Evolutionary conservation across 2,888 invertebrate genomes (phyloP).

Genomic region (Operophtera brumata): DNA sequence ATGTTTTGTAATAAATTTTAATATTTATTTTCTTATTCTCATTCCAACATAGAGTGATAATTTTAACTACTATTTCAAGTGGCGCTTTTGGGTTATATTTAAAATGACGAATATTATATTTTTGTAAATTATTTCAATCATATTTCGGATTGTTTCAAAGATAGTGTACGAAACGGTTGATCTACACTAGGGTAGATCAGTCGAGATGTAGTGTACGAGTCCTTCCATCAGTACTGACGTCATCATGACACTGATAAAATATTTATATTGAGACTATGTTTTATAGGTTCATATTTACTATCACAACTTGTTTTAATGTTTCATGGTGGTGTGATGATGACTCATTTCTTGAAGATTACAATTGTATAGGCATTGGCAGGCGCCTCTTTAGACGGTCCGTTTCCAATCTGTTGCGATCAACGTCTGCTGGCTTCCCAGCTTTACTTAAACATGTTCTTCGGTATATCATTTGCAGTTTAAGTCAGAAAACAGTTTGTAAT

Average conservation of each 20-base stretch:
- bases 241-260: conserved; percentile 8
- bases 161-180: conserved; percentile 55
- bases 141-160: conserved; percentile 52
- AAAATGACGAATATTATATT: conserved; percentile 67
- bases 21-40: conserved; percentile 64
- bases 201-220: conserved; percentile 9
- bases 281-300: conserved; percentile 12
- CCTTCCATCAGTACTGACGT: conserved; percentile 4
- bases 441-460: conserved; percentile 66
- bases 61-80: conserved; percentile 54
- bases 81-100: conserved; percentile 65
- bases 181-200: conserved; percentile 44
- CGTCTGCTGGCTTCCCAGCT: conserved; percentile 58
- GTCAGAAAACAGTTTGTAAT: conserved; percentile 76
- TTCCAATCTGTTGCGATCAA: conserved; percentile 59
- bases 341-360: not conserved
- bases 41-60: conserved; percentile 69
- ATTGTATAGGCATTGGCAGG: conserved; percentile 11
- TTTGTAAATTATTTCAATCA: conserved; percentile 70
- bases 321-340: not conserved
- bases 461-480: conserved; percentile 76
- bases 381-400: conserved; percentile 53
- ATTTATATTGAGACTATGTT: conserved; percentile 14
- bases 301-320: not conserved
- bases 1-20: conserved; percentile 43